Percentiles rank a stretch among this genome's conserved stretches.
These are phyloP conservation scores for Eulemur rubriventer DNA, from an alignment of 2,797 vertebrate genomes.

Conservation along the genomic window DNA sequence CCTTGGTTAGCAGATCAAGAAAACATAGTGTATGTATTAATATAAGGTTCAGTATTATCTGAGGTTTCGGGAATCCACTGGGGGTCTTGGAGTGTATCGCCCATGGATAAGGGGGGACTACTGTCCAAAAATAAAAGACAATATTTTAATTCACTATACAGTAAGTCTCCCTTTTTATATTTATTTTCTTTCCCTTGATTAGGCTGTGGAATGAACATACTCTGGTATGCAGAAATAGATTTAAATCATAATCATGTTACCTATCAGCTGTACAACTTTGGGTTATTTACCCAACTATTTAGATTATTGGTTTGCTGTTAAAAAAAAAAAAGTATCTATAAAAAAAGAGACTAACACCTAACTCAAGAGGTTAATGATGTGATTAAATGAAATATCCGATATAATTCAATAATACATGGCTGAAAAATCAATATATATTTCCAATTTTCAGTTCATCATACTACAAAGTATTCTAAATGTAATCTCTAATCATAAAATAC, in stretches of 20 bases:
- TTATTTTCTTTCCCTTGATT: neutral
- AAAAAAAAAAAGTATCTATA: neutral
- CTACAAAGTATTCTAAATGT: neutral
- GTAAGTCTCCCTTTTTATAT: neutral
- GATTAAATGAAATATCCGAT: neutral
- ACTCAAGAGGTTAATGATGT: neutral
- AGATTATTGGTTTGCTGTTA: neutral
- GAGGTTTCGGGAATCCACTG: neutral
- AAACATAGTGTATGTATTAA: neutral
- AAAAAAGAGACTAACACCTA: neutral
- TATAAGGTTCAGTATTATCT: neutral
- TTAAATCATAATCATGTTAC: neutral
- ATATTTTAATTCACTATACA: neutral
- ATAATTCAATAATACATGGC: neutral
- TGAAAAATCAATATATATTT: constrained; percentile 2
- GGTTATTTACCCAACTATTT: neutral
- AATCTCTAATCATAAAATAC: neutral
- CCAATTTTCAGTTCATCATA: neutral
- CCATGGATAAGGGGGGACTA: neutral
- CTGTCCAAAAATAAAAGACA: constrained; percentile 74
- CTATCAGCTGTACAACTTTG: neutral
- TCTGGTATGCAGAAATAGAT: neutral
- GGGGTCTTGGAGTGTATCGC: neutral
- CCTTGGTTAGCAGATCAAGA: neutral
- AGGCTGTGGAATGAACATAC: neutral